Conservation (phyloP, 2,797 vertebrate species). For the Clarias platycephalus region DNA sequence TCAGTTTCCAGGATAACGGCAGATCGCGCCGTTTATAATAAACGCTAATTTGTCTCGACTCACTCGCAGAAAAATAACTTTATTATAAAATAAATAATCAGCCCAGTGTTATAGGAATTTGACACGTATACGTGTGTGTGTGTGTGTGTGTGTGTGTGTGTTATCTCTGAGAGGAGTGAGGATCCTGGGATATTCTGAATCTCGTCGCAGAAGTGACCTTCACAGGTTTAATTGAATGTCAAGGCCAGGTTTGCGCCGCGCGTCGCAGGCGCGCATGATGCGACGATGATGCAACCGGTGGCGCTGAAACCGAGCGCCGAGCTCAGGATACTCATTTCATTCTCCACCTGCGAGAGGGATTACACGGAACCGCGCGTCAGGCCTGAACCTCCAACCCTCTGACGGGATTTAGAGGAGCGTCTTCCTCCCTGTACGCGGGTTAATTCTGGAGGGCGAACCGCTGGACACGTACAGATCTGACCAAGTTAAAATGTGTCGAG, state of each 20-base stretch:
- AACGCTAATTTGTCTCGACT: too few species aligned
- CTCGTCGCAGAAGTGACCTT: slow-evolving; percentile 37
- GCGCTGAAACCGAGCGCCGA: slow-evolving; percentile 7
- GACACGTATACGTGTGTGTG: not conserved
- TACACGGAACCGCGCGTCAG: not conserved
- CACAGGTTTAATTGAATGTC: slow-evolving; percentile 44
- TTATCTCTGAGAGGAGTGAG: slow-evolving; percentile 1
- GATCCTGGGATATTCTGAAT: slow-evolving; percentile 26
- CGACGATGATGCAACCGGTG: slow-evolving; percentile 27
- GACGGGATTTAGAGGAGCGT: not conserved
- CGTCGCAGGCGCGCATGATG: slow-evolving; percentile 18
- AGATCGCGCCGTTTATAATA: too few species aligned
- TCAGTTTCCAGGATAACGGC: not conserved
- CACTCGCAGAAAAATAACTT: not conserved
- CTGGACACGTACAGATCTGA: not conserved
- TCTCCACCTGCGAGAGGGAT: slow-evolving; percentile 14
- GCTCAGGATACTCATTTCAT: slow-evolving; percentile 26
- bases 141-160: slow-evolving; percentile 14
- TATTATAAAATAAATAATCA: not conserved
- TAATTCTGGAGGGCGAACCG: not conserved
- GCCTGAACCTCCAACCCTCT: not conserved
- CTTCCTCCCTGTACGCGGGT: not conserved
- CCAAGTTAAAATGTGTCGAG: too few species aligned
- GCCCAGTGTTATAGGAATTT: not conserved
- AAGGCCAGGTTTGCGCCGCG: slow-evolving; percentile 36